These are phyloP conservation scores for Agriopis marginaria DNA, from an alignment of 2,888 invertebrate species.

Conservation along the genomic window DNA sequence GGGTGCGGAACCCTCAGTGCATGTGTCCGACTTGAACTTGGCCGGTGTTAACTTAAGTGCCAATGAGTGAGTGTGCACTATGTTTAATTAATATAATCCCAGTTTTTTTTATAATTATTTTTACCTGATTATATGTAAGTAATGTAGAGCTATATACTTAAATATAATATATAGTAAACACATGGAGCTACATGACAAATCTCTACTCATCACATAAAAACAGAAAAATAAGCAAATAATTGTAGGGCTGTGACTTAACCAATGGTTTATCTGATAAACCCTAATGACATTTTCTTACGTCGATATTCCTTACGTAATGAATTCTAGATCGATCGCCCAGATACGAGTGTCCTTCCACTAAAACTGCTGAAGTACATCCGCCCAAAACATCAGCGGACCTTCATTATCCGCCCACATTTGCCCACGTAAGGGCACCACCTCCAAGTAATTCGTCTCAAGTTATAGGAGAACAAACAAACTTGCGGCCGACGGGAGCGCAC, in stretches of 20 bases:
- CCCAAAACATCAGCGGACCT: conserved; percentile 42
- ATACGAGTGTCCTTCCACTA: conserved; percentile 27
- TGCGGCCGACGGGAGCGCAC: conserved; percentile 82
- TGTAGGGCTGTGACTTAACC: not conserved
- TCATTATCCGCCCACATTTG: conserved; percentile 46
- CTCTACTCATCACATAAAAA: no score
- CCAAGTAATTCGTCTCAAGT: conserved; percentile 85
- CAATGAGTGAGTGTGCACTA: no score
- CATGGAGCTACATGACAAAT: no score
- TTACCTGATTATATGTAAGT: no score
- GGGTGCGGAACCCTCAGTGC: no score
- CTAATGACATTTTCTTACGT: not conserved
- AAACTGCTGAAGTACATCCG: conserved; percentile 39
- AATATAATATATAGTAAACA: no score
- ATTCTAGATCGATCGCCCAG: conserved; percentile 23
- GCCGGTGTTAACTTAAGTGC: no score
- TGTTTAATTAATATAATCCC: no score
- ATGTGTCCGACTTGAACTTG: no score
- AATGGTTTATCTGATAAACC: not conserved
- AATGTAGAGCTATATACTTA: no score
- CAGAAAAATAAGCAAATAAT: not conserved
- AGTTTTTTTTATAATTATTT: no score
- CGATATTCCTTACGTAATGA: conserved; percentile 2
- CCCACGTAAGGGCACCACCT: conserved; percentile 54
- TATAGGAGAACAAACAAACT: conserved; percentile 84